A percentile compares a stretch with the other conserved stretches of the same genome.
Conservation (phyloP, 1,140 invertebrate genomes). For the Tachypleus tridentatus region DNA sequence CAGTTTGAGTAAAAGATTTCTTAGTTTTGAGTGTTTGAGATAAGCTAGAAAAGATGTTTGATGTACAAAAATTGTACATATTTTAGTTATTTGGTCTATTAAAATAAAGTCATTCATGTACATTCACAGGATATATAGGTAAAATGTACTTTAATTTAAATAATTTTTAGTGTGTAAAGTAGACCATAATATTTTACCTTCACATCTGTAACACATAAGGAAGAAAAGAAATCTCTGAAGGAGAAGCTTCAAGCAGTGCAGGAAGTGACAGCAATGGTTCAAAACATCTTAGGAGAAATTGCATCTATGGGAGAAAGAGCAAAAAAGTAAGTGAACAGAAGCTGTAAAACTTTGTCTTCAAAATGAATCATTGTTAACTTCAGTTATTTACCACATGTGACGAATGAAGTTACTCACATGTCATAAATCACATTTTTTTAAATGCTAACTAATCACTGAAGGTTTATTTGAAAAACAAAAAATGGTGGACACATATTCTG, state of each 20-base stretch:
- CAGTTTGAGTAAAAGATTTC: too few relatives aligned
- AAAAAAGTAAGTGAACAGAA: slow-evolving; percentile 61
- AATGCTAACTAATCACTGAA: too few relatives aligned
- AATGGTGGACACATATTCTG: too few relatives aligned
- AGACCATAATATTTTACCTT: slow-evolving; percentile 19
- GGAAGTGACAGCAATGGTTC: slow-evolving; percentile 86
- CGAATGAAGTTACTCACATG: background rate
- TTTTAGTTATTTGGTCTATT: too few relatives aligned
- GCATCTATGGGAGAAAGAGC: slow-evolving; percentile 82
- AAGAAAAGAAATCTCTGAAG: slow-evolving; percentile 90
- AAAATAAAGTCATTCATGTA: too few relatives aligned
- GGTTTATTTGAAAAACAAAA: too few relatives aligned
- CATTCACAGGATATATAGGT: too few relatives aligned
- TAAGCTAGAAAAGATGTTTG: background rate
- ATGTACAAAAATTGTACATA: background rate
- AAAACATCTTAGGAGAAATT: slow-evolving; percentile 76
- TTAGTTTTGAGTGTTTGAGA: background rate
- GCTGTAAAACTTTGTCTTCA: too few relatives aligned
- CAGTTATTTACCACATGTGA: too few relatives aligned
- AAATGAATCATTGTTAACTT: too few relatives aligned
- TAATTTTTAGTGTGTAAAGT: too few relatives aligned
- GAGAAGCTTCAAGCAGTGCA: slow-evolving; percentile 87
- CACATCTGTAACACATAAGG: slow-evolving; percentile 39
- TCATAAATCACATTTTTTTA: background rate
- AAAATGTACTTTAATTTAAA: too few relatives aligned